Evolutionary conservation across 2,888 invertebrate genomes (phyloP).

Genomic region (Sphaerophoria taeniata): DNA sequence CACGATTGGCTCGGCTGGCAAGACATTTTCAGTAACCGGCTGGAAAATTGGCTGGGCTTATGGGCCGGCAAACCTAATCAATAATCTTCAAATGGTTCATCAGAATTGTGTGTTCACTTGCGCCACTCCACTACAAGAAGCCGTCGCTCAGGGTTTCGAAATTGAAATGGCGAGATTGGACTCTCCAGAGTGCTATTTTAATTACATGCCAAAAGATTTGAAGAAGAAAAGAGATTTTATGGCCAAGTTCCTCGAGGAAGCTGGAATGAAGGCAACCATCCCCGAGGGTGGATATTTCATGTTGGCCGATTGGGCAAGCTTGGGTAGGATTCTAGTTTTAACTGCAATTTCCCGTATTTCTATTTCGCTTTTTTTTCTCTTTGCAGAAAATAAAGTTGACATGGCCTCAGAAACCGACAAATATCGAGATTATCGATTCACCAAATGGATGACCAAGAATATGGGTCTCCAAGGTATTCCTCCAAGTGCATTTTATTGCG

Average conservation of each 20-base stretch:
- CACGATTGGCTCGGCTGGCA: constrained; percentile 98
- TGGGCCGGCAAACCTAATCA: constrained; percentile 91
- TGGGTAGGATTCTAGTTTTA: constrained; percentile 84
- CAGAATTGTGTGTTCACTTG: constrained; percentile 97
- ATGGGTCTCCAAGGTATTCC: constrained; percentile 97
- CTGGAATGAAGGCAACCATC: constrained; percentile 94
- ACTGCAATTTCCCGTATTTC: background rate
- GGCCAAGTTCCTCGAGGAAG: constrained; percentile 88
- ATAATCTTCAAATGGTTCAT: constrained; percentile 93
- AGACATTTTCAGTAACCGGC: constrained; percentile 98
- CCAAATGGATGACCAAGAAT: constrained; percentile 97
- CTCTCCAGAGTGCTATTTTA: constrained; percentile 92
- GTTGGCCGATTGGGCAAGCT: constrained; percentile 94
- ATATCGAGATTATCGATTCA: constrained; percentile 94
- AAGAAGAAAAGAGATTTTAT: constrained; percentile 91
- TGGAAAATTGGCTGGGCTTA: constrained; percentile 99
- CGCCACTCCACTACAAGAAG: constrained; percentile 96
- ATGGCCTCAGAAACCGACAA: constrained; percentile 88
- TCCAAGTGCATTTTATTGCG: constrained; percentile 95
- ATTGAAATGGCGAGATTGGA: constrained; percentile 89
- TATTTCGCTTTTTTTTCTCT: constrained; percentile 50
- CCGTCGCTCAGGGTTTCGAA: constrained; percentile 95
- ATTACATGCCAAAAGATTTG: constrained; percentile 89
- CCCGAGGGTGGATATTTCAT: constrained; percentile 99
- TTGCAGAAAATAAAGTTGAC: constrained; percentile 86